phyloP scores from a whole-genome alignment of 1,140 invertebrate genomes.

The Drosophila sechellia region DNA sequence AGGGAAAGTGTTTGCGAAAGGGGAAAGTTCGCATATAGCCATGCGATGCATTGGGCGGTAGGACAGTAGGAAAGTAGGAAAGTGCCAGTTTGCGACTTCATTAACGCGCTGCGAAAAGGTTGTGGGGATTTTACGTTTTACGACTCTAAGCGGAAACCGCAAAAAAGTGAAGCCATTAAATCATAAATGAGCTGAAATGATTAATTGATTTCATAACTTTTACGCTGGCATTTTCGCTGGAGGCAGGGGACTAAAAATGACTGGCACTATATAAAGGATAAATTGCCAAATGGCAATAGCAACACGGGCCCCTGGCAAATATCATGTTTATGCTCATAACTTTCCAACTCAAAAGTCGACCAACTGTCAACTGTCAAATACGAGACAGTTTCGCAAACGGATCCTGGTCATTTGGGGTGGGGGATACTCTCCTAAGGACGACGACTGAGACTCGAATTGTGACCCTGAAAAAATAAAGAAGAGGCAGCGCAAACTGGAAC shows the following conservation, averaged over 20 bases:
- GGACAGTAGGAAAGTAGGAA: not conserved
- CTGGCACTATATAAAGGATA: slow-evolving; percentile 42
- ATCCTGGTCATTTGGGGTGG: slow-evolving; percentile 12
- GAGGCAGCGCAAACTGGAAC: slow-evolving; percentile 65
- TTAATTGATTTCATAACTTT: slow-evolving; percentile 41
- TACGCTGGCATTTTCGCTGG: slow-evolving; percentile 18
- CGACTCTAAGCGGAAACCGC: slow-evolving; percentile 12
- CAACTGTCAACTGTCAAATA: slow-evolving; percentile 83
- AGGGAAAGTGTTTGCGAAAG: slow-evolving; percentile 18
- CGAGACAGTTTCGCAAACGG: slow-evolving; percentile 63
- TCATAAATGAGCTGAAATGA: slow-evolving; percentile 39
- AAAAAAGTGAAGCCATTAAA: slow-evolving; percentile 38
- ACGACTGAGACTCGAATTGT: slow-evolving; percentile 29
- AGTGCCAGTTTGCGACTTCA: slow-evolving; percentile 48
- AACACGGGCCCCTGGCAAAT: slow-evolving; percentile 44
- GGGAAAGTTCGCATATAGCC: slow-evolving; percentile 6
- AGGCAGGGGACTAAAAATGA: slow-evolving; percentile 29
- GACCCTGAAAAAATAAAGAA: slow-evolving; percentile 67
- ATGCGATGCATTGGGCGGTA: not conserved
- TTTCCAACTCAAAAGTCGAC: slow-evolving; percentile 80
- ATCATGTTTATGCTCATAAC: slow-evolving; percentile 83
- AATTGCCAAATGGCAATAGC: slow-evolving; percentile 16
- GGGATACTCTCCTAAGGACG: slow-evolving; percentile 1
- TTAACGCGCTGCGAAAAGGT: slow-evolving; percentile 33
- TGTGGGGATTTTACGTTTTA: slow-evolving; percentile 3